A percentile compares a stretch with the other conserved stretches of the same genome.
These are phyloP conservation scores for Pangasianodon gigas DNA, from an alignment of 2,113 vertebrate species.

Conservation along the genomic window DNA sequence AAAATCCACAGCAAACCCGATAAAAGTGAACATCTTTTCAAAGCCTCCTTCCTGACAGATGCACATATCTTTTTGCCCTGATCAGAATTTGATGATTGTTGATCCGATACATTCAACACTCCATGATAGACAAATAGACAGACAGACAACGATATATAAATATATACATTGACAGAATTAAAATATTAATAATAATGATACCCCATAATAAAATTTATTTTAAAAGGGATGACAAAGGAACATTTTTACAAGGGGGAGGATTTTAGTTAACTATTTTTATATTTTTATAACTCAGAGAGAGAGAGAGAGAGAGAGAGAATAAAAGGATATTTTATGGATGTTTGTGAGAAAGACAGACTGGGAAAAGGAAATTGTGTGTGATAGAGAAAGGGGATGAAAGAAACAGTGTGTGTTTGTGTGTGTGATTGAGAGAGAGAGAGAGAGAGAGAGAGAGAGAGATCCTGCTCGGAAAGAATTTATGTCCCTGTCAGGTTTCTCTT, in stretches of 20 bases:
- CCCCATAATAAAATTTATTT: no score
- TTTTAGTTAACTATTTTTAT: neutral
- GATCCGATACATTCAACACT: neutral
- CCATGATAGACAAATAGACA: neutral
- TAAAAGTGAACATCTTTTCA: neutral
- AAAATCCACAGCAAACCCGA: neutral
- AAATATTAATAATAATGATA: neutral
- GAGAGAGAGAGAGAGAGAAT: neutral
- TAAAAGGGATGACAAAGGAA: neutral
- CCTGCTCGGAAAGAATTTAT: constrained; percentile 39
- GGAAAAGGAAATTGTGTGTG: neutral
- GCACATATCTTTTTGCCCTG: neutral
- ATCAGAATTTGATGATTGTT: neutral
- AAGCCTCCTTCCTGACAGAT: neutral
- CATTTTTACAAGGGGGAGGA: neutral
- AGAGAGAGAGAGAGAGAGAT: constrained; percentile 10
- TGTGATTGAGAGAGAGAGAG: neutral
- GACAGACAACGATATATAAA: neutral
- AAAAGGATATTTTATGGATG: neutral
- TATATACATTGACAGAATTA: neutral
- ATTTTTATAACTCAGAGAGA: neutral
- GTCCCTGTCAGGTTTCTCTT: constrained; percentile 40
- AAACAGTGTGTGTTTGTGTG: constrained; percentile 6
- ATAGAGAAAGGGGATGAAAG: neutral
- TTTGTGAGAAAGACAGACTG: neutral